Percentiles rank a stretch among this genome's conserved stretches.
Evolutionary conservation across 2,888 invertebrate species (phyloP).

Genomic region (Metellina segmentata): DNA sequence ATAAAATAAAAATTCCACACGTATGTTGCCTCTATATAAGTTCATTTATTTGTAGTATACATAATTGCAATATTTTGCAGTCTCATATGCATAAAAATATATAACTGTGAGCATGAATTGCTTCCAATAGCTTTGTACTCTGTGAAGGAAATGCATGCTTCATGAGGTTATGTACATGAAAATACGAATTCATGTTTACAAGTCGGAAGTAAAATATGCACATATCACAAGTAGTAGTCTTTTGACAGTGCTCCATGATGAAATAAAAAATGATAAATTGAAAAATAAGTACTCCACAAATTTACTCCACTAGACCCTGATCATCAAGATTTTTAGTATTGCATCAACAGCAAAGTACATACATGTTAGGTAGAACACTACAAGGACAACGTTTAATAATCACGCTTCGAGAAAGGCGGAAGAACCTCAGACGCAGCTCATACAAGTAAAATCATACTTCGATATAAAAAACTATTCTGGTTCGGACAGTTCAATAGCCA

Average conservation of each 20-base stretch:
- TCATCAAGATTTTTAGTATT: not conserved
- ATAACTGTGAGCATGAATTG: conserved; percentile 27
- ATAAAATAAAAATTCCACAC: not conserved
- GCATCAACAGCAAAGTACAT: not conserved
- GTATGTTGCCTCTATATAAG: not conserved
- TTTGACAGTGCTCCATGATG: no score
- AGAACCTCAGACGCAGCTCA: not conserved
- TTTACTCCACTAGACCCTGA: no score
- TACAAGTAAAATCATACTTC: not conserved
- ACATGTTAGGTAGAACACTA: not conserved
- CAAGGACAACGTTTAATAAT: not conserved
- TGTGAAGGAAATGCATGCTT: conserved; percentile 17
- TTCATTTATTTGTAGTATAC: not conserved
- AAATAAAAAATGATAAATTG: no score
- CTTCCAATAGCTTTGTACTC: conserved; percentile 44
- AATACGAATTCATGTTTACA: conserved; percentile 10
- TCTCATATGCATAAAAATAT: conserved; percentile 24
- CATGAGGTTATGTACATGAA: conserved; percentile 14
- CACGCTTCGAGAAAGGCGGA: no score
- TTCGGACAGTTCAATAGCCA: not conserved
- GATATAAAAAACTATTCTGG: not conserved
- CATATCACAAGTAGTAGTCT: not conserved
- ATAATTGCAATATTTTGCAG: not conserved
- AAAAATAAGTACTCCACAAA: no score
- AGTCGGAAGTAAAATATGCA: not conserved